These are phyloP conservation scores for Tenthredo mesomela DNA, from an alignment of 2,888 invertebrate species.

Conservation along the genomic window DNA sequence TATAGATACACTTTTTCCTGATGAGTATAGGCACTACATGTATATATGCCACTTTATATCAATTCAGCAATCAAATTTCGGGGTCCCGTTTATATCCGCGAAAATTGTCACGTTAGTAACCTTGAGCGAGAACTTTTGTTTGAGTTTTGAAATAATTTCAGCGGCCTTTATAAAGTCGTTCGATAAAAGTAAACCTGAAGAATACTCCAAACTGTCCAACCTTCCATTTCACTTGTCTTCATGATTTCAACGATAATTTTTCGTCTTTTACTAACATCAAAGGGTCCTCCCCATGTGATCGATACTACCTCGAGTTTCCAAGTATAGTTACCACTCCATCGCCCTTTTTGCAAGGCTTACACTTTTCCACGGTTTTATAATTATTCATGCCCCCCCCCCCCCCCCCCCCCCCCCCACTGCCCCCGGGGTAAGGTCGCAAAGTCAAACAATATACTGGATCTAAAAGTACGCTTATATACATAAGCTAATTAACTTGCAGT, in stretches of 20 bases:
- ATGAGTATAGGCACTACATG: background rate
- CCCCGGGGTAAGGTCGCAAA: background rate
- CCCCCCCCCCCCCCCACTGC: too few species aligned
- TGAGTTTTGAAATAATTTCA: background rate
- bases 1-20: background rate
- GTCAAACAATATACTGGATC: background rate
- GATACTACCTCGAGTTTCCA: background rate
- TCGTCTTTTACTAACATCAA: background rate
- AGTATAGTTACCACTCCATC: background rate
- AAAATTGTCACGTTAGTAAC: background rate
- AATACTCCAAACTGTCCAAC: background rate
- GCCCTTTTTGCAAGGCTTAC: background rate
- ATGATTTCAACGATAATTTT: conserved; percentile 10
- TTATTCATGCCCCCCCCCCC: background rate
- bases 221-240: background rate
- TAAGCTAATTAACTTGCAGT: background rate
- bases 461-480: background rate
- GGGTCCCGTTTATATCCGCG: background rate
- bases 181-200: background rate
- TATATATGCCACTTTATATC: background rate
- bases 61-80: background rate
- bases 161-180: background rate
- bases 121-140: background rate
- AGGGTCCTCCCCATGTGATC: background rate
- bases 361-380: background rate